Conservation (phyloP, 2,888 invertebrate genomes). For the Clusia tigrina region DNA sequence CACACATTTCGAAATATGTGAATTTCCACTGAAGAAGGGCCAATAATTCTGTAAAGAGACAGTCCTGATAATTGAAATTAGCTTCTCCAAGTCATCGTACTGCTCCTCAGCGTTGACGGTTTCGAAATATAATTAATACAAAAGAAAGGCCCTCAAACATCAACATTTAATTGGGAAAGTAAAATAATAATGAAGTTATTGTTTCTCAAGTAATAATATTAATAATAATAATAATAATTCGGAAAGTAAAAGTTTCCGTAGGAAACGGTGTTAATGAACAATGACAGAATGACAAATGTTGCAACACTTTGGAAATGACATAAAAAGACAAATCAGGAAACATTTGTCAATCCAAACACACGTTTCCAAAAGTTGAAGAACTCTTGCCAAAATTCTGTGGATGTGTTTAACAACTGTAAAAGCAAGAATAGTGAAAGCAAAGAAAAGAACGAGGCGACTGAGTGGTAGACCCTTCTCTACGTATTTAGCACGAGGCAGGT, state of each 20-base stretch:
- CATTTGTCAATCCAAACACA: background rate
- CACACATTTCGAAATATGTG: too few species aligned
- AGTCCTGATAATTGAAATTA: too few species aligned
- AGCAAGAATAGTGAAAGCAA: background rate
- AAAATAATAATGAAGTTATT: too few species aligned
- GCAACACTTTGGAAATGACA: slow-evolving; percentile 27
- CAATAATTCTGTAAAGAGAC: too few species aligned
- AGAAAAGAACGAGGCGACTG: background rate
- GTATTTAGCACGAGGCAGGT: background rate
- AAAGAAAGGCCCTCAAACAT: too few species aligned
- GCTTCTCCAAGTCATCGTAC: too few species aligned
- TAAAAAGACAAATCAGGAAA: background rate
- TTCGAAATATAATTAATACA: too few species aligned
- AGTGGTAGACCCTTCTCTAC: background rate
- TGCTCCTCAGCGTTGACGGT: too few species aligned
- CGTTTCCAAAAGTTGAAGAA: background rate
- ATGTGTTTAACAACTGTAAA: background rate
- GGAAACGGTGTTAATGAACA: slow-evolving; percentile 28
- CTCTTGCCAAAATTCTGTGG: background rate
- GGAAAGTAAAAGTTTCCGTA: background rate
- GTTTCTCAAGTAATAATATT: too few species aligned
- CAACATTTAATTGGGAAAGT: too few species aligned
- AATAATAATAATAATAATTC: background rate
- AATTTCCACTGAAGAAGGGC: too few species aligned
- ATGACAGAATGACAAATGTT: slow-evolving; percentile 40